Percentiles rank a stretch among this genome's conserved stretches.
These are phyloP conservation scores for Smithornis capensis DNA, from an alignment of 2,113 vertebrate species.

Conservation along the genomic window DNA sequence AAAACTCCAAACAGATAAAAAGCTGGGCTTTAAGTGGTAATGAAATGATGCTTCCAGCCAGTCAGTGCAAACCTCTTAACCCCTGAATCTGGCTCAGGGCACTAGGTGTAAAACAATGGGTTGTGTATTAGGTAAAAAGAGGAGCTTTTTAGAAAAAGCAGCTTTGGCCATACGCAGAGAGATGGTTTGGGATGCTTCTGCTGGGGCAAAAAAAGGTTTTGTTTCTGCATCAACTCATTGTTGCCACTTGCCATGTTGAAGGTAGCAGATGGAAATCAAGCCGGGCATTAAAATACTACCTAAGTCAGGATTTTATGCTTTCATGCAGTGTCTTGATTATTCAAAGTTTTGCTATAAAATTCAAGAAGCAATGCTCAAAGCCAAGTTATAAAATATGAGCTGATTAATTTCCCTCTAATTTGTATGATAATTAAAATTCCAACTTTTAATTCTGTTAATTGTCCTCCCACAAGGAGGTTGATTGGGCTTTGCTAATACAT, in stretches of 20 bases:
- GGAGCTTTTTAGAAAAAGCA: neutral
- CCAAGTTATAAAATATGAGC: constrained; percentile 70
- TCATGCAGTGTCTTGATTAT: constrained; percentile 74
- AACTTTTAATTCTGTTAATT: constrained; percentile 78
- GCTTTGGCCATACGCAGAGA: neutral
- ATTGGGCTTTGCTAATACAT: constrained; percentile 66
- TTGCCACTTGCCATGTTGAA: neutral
- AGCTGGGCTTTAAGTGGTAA: neutral
- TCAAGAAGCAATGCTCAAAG: constrained; percentile 31
- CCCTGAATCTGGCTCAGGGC: neutral
- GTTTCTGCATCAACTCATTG: neutral
- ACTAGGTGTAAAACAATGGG: neutral
- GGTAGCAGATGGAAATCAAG: neutral
- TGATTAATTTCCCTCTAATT: constrained; percentile 82
- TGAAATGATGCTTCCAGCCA: neutral
- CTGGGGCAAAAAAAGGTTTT: neutral
- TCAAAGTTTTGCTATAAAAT: constrained; percentile 74
- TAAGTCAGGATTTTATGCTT: constrained; percentile 50
- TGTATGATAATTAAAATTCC: constrained; percentile 81
- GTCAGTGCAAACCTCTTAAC: neutral
- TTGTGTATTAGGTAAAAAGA: neutral
- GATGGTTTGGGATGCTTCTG: neutral
- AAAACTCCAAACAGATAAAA: neutral
- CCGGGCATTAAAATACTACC: neutral
- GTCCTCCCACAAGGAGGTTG: constrained; percentile 76